Evolutionary conservation across 2,888 invertebrate species (phyloP).

Genomic region (Caradrina kadenii): DNA sequence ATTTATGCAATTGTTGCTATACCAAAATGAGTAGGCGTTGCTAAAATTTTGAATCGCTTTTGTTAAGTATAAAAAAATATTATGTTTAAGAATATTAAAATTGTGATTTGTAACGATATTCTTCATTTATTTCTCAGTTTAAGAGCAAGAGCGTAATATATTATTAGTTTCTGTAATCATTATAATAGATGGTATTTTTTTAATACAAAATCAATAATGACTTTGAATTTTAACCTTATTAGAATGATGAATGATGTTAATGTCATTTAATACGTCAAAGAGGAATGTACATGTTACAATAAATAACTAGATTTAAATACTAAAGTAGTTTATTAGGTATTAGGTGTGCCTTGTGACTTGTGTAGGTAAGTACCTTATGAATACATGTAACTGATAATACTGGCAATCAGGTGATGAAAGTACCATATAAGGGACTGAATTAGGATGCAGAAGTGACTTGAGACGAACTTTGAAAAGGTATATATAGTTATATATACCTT

Average conservation of each 20-base stretch:
- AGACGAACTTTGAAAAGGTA: too few species aligned
- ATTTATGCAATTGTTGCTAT: constrained; percentile 23
- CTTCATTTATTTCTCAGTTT: background rate
- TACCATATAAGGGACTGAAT: too few species aligned
- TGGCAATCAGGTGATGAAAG: too few species aligned
- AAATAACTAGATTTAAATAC: background rate
- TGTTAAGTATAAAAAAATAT: background rate
- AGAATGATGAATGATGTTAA: background rate
- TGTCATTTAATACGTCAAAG: background rate
- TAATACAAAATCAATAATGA: background rate
- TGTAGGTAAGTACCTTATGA: too few species aligned
- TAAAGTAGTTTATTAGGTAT: background rate
- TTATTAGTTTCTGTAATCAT: too few species aligned
- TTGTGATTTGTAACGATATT: background rate
- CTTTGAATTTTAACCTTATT: background rate
- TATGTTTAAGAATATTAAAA: background rate
- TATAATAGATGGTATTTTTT: background rate
- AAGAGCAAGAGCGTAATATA: background rate
- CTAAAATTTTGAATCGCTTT: background rate
- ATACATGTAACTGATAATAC: too few species aligned
- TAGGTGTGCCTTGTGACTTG: too few species aligned
- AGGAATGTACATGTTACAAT: constrained; percentile 3
- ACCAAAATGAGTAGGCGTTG: constrained; percentile 17
- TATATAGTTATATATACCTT: too few species aligned
- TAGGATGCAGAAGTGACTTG: too few species aligned